Evolutionary conservation across 2,888 invertebrate genomes (phyloP).

Genomic region (Agonum fuliginosum): DNA sequence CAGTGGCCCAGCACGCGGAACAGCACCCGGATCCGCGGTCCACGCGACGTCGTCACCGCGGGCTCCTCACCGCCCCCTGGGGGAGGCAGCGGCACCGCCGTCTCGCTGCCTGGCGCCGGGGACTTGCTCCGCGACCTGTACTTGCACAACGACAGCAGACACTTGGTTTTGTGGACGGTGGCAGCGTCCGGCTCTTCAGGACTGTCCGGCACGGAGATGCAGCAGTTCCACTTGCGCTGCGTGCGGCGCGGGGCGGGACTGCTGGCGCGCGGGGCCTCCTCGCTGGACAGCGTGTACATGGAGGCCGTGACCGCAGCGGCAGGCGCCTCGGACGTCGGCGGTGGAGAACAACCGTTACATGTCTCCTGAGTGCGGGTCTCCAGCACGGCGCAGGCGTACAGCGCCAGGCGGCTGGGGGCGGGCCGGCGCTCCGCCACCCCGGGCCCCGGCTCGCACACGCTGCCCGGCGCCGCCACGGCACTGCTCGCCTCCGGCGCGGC

Average conservation of each 20-base stretch:
- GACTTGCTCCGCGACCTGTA: constrained; percentile 61
- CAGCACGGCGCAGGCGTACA: constrained; percentile 49
- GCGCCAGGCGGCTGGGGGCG: constrained; percentile 72
- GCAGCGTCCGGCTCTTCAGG: constrained; percentile 76
- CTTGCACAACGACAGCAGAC: constrained; percentile 70
- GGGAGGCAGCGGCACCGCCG: constrained; percentile 28
- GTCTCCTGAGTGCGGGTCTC: constrained; percentile 41
- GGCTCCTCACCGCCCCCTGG: neutral
- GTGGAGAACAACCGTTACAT: constrained; percentile 32
- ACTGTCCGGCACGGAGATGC: constrained; percentile 77
- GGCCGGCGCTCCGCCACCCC: constrained; percentile 69
- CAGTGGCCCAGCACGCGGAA: constrained; percentile 68
- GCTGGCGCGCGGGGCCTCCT: neutral
- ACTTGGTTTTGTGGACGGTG: constrained; percentile 66
- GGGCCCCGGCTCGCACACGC: constrained; percentile 18
- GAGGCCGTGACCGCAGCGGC: constrained; percentile 20
- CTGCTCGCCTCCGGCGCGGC: neutral
- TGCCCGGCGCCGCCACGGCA: neutral
- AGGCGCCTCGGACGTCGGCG: neutral
- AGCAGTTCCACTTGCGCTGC: constrained; percentile 77
- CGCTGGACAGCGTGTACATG: constrained; percentile 64
- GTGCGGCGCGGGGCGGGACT: constrained; percentile 68
- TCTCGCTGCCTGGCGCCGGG: constrained; percentile 63
- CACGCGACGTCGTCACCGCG: neutral
- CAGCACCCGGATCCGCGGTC: constrained; percentile 67